Evolutionary conservation across 2,113 vertebrate genomes (phyloP).

Genomic region (Larimichthys crocea): DNA sequence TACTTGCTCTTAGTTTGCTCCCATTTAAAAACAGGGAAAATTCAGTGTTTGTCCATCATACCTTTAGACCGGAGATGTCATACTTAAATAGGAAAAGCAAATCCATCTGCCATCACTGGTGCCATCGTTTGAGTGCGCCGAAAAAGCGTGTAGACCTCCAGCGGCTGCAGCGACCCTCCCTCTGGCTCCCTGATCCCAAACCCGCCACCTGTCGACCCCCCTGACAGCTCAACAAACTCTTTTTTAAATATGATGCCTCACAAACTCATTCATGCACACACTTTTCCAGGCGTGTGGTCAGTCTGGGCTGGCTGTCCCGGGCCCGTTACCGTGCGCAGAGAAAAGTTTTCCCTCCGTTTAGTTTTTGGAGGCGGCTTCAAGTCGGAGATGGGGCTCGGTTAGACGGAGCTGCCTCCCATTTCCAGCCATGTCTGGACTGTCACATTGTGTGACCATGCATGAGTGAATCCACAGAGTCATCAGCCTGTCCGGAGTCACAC

Average conservation of each 20-base stretch:
- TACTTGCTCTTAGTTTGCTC: background rate
- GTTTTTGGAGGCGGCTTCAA: conserved; percentile 68
- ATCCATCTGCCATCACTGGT: conserved; percentile 74
- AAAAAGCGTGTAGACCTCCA: conserved; percentile 63
- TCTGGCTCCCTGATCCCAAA: conserved; percentile 45
- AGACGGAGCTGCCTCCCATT: conserved; percentile 78
- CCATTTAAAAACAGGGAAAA: conserved; percentile 3
- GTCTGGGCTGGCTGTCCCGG: conserved; percentile 25
- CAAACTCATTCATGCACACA: conserved; percentile 71
- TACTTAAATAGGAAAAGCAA: conserved; percentile 71
- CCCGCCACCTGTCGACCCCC: conserved; percentile 50
- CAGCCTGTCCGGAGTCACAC: conserved; percentile 72
- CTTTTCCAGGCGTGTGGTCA: conserved; percentile 58
- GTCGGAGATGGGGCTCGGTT: conserved; percentile 70
- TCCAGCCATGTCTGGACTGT: conserved; percentile 86
- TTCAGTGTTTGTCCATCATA: conserved; percentile 60
- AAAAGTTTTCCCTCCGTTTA: conserved; percentile 46
- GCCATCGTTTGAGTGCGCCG: conserved; percentile 71
- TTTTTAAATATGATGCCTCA: conserved; percentile 41
- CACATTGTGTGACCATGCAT: conserved; percentile 84
- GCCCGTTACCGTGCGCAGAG: conserved; percentile 42
- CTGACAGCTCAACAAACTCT: conserved; percentile 76
- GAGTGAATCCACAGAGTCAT: conserved; percentile 84
- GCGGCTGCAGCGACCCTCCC: conserved; percentile 59
- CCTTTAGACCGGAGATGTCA: conserved; percentile 79